These are phyloP conservation scores for Chaetorhynchus papuensis DNA, from an alignment of 2,113 vertebrate genomes.

Conservation along the genomic window DNA sequence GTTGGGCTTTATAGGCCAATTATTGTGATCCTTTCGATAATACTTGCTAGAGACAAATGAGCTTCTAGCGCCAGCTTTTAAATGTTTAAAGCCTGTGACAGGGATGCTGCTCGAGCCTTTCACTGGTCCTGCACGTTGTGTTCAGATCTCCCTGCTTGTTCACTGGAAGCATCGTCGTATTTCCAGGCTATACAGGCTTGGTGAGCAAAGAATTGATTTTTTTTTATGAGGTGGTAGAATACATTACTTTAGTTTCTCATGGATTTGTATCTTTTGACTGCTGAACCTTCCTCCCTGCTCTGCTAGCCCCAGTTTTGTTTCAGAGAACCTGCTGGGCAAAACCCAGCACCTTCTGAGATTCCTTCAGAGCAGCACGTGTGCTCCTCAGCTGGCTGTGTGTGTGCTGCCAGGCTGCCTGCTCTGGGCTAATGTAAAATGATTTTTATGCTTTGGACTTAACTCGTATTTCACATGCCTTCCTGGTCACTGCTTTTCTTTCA, in stretches of 20 bases:
- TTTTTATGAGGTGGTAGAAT: background rate
- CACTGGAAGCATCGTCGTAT: background rate
- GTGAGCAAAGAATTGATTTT: background rate
- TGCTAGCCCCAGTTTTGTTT: background rate
- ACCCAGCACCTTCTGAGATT: background rate
- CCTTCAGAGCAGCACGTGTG: background rate
- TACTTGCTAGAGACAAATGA: background rate
- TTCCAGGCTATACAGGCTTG: background rate
- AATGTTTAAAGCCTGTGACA: background rate
- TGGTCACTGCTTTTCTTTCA: background rate
- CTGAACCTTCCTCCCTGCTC: background rate
- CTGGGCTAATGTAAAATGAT: background rate
- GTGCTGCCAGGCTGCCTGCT: rapidly evolving
- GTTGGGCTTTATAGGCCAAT: background rate
- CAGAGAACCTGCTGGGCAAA: background rate
- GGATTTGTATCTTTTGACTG: background rate
- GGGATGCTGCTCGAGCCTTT: background rate
- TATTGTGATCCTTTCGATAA: background rate
- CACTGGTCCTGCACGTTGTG: background rate
- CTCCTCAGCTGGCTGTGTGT: background rate
- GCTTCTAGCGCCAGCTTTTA: background rate
- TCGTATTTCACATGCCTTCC: background rate
- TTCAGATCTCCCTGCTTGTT: background rate
- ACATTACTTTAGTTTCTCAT: background rate
- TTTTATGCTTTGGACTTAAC: background rate